A percentile compares a stretch with the other conserved stretches of the same genome.
These are phyloP conservation scores for Heterodera schachtii DNA, from an alignment of 1,140 invertebrate genomes.

Conservation along the genomic window DNA sequence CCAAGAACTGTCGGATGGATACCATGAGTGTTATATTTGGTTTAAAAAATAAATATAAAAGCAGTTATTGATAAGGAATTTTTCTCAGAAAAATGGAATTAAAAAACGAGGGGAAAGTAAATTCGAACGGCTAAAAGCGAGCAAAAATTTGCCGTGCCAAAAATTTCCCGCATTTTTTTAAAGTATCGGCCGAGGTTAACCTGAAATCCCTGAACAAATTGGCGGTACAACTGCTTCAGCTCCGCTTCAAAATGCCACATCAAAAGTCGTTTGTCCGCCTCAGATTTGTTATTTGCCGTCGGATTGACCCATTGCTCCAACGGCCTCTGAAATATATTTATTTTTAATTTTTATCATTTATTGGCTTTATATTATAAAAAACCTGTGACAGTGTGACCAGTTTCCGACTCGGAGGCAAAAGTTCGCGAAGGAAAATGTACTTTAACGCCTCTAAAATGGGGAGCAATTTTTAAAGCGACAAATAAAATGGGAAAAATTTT, in stretches of 20 bases:
- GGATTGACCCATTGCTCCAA: slow-evolving; percentile 6
- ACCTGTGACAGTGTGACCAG: slow-evolving; percentile 75
- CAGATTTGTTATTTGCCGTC: too few relatives aligned
- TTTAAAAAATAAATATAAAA: too few relatives aligned
- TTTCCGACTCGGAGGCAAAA: slow-evolving; percentile 77
- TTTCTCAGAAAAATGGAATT: too few relatives aligned
- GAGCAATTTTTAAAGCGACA: neutral
- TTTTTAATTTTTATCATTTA: too few relatives aligned
- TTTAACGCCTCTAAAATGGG: slow-evolving; percentile 73
- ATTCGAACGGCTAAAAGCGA: too few relatives aligned
- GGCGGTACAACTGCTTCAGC: slow-evolving; percentile 77
- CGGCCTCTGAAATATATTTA: neutral
- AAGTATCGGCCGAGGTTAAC: slow-evolving; percentile 22
- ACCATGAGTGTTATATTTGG: too few relatives aligned
- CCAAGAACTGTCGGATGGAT: too few relatives aligned
- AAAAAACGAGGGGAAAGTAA: too few relatives aligned
- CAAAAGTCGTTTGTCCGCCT: slow-evolving; percentile 64
- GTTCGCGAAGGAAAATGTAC: slow-evolving; percentile 78
- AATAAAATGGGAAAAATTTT: slow-evolving; percentile 3
- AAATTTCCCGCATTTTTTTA: slow-evolving; percentile 41
- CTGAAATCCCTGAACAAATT: slow-evolving; percentile 74
- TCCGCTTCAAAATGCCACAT: slow-evolving; percentile 81
- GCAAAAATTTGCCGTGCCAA: slow-evolving; percentile 70
- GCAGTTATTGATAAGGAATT: too few relatives aligned
- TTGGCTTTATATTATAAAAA: neutral